phyloP scores from a whole-genome alignment of 2,888 invertebrate genomes.

The Drosophila mayaguana region DNA sequence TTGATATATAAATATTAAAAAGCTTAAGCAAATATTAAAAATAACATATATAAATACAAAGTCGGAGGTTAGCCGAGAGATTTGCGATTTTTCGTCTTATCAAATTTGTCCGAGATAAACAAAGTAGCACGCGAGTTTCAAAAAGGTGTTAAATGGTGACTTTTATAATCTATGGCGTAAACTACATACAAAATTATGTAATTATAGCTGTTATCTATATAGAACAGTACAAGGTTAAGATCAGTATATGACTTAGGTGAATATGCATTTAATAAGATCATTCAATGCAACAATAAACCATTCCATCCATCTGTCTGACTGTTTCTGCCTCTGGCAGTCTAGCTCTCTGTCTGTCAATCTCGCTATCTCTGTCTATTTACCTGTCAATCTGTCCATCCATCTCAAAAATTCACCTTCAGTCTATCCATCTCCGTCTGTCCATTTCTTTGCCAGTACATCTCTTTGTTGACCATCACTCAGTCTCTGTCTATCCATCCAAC shows the following conservation, averaged over 20 bases:
- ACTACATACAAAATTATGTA: background rate
- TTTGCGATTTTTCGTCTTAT: conserved; percentile 1
- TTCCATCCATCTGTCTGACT: background rate
- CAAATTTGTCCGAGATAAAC: background rate
- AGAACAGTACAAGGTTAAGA: too few relatives aligned
- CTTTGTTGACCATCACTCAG: background rate
- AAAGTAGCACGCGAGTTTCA: conserved; percentile 3
- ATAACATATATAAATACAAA: background rate
- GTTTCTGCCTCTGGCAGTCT: background rate
- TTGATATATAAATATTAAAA: conserved; percentile 7
- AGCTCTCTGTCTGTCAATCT: background rate
- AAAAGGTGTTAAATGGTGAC: background rate
- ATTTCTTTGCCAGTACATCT: too few relatives aligned
- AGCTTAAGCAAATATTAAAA: background rate
- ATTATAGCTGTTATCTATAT: background rate
- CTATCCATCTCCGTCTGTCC: too few relatives aligned
- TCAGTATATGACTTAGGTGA: background rate
- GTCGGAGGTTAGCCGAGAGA: background rate
- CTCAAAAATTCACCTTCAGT: too few relatives aligned
- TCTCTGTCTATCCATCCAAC: background rate
- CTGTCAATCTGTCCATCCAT: too few relatives aligned
- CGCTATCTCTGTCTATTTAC: too few relatives aligned
- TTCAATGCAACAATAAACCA: too few relatives aligned
- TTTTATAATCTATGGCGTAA: background rate
- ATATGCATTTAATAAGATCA: background rate